phyloP scores from a whole-genome alignment of 2,113 vertebrate species.

The Tragelaphus strepsiceros region DNA sequence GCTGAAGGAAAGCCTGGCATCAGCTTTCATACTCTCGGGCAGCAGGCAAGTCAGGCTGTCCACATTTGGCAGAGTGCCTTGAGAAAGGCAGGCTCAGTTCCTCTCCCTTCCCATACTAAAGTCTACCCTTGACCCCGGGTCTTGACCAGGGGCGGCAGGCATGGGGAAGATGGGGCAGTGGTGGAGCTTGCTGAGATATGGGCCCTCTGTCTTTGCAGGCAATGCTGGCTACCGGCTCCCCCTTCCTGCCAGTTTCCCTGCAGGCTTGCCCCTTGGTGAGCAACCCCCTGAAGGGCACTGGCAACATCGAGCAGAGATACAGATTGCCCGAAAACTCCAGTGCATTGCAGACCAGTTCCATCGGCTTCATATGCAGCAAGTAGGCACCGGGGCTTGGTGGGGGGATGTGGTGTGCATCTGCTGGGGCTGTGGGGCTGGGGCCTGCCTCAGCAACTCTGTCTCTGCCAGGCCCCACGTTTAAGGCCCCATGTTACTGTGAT shows the following conservation, averaged over 20 bases:
- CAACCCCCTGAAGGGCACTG: conserved; percentile 77
- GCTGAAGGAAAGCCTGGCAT: neutral
- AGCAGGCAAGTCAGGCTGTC: conserved; percentile 1
- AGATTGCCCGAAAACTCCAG: conserved; percentile 85
- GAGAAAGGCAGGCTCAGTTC: neutral
- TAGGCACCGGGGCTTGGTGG: conserved; percentile 67
- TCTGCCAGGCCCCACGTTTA: neutral
- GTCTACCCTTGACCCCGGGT: neutral
- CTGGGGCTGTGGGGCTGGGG: neutral
- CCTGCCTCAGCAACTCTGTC: neutral
- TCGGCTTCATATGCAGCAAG: conserved; percentile 85
- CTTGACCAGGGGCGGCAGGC: neutral
- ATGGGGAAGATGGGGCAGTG: neutral
- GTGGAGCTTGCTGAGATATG: conserved; percentile 35
- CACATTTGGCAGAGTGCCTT: neutral
- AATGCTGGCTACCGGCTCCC: conserved; percentile 86
- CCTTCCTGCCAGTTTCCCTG: conserved; percentile 77
- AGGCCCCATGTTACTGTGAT: neutral
- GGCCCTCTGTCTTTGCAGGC: conserved; percentile 77
- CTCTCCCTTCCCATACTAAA: neutral
- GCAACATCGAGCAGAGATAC: conserved; percentile 81
- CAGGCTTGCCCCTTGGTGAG: conserved; percentile 75
- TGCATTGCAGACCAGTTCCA: conserved; percentile 88
- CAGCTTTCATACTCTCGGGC: neutral
- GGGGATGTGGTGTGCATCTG: neutral